Conservation (phyloP, 2,113 vertebrate species). For the Aleadryas rufinucha region DNA sequence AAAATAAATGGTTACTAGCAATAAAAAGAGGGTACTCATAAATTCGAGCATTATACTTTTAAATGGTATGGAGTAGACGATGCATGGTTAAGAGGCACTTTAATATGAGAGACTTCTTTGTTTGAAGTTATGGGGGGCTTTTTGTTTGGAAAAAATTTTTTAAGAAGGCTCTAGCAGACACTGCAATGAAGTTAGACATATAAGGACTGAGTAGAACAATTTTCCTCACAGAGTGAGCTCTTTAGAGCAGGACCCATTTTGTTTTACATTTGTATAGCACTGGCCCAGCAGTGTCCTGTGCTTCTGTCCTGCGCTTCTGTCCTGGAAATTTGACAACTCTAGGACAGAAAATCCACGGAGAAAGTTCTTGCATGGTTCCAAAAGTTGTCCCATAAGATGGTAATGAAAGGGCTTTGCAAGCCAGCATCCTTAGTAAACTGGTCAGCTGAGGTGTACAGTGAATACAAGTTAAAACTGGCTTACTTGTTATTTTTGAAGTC, state of each 20-base stretch:
- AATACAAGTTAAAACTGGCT: background rate
- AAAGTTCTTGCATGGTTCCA: background rate
- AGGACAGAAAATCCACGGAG: background rate
- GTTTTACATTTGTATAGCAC: background rate
- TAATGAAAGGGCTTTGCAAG: background rate
- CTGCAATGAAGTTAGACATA: background rate
- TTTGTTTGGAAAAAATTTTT: background rate
- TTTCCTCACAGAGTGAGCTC: background rate
- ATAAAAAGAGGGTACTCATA: background rate
- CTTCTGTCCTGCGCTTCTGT: background rate
- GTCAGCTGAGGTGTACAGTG: background rate
- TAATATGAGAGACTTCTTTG: background rate
- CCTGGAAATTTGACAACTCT: too few species aligned
- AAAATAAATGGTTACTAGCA: background rate
- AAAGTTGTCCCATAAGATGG: background rate
- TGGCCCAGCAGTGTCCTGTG: background rate
- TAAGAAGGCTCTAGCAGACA: background rate
- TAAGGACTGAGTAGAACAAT: background rate
- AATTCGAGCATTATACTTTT: background rate
- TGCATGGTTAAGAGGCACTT: background rate
- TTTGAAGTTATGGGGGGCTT: background rate
- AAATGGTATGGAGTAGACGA: accelerated
- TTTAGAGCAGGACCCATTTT: background rate
- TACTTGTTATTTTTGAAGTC: background rate
- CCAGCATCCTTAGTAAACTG: background rate